Percentiles rank a stretch among this genome's conserved stretches.
Conservation (phyloP, 2,797 vertebrate species). For the Florisuga fusca region DNA sequence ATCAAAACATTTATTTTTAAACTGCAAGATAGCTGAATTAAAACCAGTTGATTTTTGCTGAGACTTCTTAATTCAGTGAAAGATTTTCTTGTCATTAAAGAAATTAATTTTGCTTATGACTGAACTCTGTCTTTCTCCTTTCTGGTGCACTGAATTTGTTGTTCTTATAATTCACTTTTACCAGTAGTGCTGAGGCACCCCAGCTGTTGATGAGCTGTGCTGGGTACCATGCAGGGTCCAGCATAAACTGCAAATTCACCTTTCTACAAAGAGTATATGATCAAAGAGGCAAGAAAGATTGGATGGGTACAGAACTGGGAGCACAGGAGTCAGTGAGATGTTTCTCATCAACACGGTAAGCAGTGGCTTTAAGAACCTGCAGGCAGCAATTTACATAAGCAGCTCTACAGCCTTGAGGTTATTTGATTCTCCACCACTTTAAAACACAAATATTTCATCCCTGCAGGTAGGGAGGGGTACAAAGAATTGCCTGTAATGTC, state of each 20-base stretch:
- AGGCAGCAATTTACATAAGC: background rate
- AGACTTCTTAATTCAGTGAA: background rate
- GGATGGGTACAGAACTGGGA: background rate
- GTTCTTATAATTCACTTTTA: background rate
- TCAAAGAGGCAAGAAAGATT: background rate
- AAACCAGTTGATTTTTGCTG: background rate
- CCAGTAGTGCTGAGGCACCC: background rate
- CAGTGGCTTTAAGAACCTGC: background rate
- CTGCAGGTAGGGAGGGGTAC: background rate
- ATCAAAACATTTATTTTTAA: background rate
- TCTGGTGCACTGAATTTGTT: background rate
- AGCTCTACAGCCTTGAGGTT: background rate
- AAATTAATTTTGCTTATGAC: background rate
- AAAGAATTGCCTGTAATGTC: background rate
- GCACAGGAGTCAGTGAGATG: background rate
- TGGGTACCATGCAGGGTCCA: rapidly evolving
- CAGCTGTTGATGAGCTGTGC: background rate
- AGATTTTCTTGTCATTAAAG: background rate
- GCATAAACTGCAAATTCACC: background rate
- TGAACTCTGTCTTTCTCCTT: background rate
- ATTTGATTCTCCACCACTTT: too few species aligned
- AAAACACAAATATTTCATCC: background rate
- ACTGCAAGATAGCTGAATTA: background rate
- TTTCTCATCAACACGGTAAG: background rate
- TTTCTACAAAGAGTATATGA: background rate